Base-by-base conservation (phyloP, 2,797 vertebrate genomes). In the Parambassis ranga region DNA sequence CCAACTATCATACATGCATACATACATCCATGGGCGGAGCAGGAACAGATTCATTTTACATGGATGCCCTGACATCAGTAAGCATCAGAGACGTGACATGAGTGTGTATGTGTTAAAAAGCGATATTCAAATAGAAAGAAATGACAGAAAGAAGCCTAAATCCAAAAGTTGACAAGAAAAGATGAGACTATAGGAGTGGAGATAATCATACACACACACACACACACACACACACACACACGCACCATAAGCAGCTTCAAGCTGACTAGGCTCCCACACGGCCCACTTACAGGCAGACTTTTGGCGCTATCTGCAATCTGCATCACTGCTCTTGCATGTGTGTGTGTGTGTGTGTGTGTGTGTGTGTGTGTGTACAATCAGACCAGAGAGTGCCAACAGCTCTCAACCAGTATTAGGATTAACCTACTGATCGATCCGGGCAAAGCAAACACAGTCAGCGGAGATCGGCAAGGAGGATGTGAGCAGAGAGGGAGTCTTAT, bases 371-470 rank as follows among this genome's bases (percentile, higher is more conserved):
- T 60, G 48, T 51, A 14, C 35, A 38, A 43, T 36, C 38, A 48
- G 36, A 57, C 50, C 36, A 47, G 15, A 37, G 44, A 63, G 55
- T 49, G 71, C 75, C 77, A 80, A 48, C 46, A 81, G 32, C 83
- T 82, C 65, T 81, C 71, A 53, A 62, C 65, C 55, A 47, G 69
- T 49, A 77, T 84, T 71, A 82, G 75, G 69, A 85, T 83, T 67
- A 82, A 79, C 68, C 51, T 75, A 19, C 65, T 57, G 76, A 85
- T 82, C 49, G 22, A 77, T 82, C 35, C 49, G 82, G 77, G 69
- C 71, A 77, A 61, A 53, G 67, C 35, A 63, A 47, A 77, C 35
- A 58, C 55, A n/a, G 46, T 16, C 31, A 61, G 10, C 24, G 53
- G 26, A 43, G 38, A 26, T n/a, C 28, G 4, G 31, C 22, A 49